Conservation (phyloP, 2,888 invertebrate genomes). For the Eupithecia inturbata region DNA sequence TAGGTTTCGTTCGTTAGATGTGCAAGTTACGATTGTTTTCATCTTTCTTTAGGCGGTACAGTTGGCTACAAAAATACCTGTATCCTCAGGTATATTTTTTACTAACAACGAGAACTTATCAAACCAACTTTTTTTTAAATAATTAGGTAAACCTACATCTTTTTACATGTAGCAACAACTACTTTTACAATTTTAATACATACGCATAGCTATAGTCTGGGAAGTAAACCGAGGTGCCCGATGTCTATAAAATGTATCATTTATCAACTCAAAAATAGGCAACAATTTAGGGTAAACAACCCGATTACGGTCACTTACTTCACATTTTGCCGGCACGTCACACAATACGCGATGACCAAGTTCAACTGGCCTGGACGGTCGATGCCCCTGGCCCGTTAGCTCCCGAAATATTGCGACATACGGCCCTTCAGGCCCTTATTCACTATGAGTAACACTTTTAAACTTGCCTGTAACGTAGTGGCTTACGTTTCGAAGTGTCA, state of each 20-base stretch:
- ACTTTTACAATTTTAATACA: too few species aligned
- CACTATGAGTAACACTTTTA: background rate
- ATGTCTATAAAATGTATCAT: background rate
- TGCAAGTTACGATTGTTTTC: background rate
- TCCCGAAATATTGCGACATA: constrained; percentile 81
- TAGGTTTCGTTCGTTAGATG: background rate
- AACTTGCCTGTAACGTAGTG: background rate
- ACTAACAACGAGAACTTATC: too few species aligned
- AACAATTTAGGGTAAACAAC: constrained; percentile 42
- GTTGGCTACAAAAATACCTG: background rate
- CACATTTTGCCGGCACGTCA: constrained; percentile 65
- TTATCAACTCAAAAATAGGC: background rate
- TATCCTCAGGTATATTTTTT: background rate
- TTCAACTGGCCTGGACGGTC: constrained; percentile 65
- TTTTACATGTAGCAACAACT: too few species aligned
- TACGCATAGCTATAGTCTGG: too few species aligned
- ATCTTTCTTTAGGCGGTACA: background rate
- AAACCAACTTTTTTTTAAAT: too few species aligned
- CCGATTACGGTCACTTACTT: constrained; percentile 44
- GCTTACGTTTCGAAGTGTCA: background rate
- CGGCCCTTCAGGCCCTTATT: constrained; percentile 47
- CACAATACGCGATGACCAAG: constrained; percentile 59
- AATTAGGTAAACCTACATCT: too few species aligned
- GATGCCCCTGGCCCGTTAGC: constrained; percentile 74
- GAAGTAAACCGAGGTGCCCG: background rate